Conservation (phyloP, 2,113 vertebrate genomes). For the Ploceus nigricollis region DNA sequence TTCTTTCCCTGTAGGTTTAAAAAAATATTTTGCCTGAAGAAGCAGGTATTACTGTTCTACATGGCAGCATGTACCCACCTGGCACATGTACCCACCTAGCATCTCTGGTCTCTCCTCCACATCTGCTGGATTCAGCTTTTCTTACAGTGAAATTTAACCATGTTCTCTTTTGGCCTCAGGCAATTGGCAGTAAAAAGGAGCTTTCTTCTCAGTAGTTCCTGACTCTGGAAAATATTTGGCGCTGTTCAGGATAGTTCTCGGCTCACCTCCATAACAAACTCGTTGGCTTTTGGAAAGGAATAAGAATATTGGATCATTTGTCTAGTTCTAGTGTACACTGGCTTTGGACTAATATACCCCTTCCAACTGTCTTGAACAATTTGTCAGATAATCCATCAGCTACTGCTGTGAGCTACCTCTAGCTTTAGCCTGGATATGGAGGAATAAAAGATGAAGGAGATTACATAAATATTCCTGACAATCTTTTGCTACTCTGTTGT, state of each 20-base stretch:
- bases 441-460: not conserved
- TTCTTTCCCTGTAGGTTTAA: not conserved
- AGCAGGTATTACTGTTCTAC: not conserved
- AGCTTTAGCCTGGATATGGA: not conserved
- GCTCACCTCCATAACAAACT: constrained; percentile 15
- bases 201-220: constrained; percentile 2
- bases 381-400: not conserved
- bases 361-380: constrained; percentile 27
- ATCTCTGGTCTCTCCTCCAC: not conserved
- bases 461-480: not conserved
- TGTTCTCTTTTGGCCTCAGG: not conserved
- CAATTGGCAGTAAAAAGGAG: not conserved
- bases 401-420: not conserved
- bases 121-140: not conserved
- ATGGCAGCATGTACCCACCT: too few relatives aligned
- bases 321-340: not conserved
- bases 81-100: too few relatives aligned
- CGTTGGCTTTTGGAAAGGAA: not conserved
- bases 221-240: constrained; percentile 29
- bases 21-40: not conserved
- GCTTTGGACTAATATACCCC: not conserved
- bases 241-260: not conserved
- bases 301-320: not conserved
- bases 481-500: not conserved
- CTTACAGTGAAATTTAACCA: not conserved